Percentiles rank a stretch among this genome's conserved stretches.
phyloP scores from a whole-genome alignment of 2,797 vertebrate genomes.

The Vipera latastei region DNA sequence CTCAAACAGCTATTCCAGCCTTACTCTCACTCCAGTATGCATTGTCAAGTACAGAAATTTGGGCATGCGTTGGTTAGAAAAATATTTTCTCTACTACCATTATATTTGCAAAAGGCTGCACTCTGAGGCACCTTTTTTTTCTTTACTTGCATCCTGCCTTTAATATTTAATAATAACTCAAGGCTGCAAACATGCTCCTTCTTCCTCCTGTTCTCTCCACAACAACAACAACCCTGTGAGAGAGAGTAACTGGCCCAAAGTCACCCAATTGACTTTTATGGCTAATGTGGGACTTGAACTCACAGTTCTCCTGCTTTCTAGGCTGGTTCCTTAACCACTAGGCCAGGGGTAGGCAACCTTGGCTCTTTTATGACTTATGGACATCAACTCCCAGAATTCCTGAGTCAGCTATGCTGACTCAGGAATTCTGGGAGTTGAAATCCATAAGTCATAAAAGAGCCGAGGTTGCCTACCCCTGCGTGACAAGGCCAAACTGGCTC shows the following conservation, averaged over 20 bases:
- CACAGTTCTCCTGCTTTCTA: neutral
- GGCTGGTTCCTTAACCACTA: neutral
- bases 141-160: neutral
- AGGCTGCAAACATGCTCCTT: neutral
- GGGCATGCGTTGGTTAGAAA: neutral
- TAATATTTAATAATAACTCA: neutral
- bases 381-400: too few species aligned
- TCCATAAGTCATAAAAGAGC: too few species aligned
- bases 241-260: neutral
- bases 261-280: neutral
- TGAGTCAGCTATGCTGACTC: too few species aligned
- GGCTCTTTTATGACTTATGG: too few species aligned
- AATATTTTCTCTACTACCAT: neutral
- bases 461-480: too few species aligned
- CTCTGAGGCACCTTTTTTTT: neutral
- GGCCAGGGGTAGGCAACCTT: neutral
- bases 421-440: too few species aligned
- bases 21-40: neutral
- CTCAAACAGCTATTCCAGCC: neutral
- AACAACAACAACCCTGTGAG: neutral
- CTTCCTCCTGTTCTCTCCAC: neutral
- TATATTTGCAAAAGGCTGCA: neutral
- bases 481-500: neutral
- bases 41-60: neutral
- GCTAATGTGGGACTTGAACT: neutral